Conservation (phyloP, 1,140 invertebrate species). For the Leucophenga varia region DNA sequence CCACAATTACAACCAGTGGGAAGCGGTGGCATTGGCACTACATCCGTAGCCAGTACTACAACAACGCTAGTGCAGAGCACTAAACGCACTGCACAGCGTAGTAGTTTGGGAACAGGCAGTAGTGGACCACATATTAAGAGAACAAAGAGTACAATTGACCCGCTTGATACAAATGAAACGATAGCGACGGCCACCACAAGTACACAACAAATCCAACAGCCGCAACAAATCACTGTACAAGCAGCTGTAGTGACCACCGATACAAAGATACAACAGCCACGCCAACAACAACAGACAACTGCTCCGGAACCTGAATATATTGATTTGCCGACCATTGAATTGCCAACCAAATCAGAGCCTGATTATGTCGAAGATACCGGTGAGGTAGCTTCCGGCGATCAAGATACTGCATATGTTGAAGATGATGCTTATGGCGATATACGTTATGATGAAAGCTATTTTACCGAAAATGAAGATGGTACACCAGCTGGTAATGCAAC, state of each 20-base stretch:
- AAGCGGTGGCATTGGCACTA: conserved; percentile 9
- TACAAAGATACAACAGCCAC: conserved; percentile 22
- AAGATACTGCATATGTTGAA: conserved; percentile 49
- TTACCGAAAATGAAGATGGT: conserved; percentile 55
- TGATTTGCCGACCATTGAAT: conserved; percentile 37
- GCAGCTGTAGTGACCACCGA: conserved; percentile 32
- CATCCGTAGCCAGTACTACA: conserved; percentile 1
- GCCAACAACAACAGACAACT: conserved; percentile 6
- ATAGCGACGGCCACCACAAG: conserved; percentile 4
- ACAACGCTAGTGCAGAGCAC: neutral
- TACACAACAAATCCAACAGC: conserved; percentile 7
- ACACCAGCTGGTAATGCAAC: too few relatives aligned
- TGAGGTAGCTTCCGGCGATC: conserved; percentile 32
- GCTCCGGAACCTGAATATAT: conserved; percentile 15
- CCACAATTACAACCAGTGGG: neutral
- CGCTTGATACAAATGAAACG: conserved; percentile 12
- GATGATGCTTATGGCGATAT: conserved; percentile 55
- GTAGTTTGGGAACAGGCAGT: conserved; percentile 23
- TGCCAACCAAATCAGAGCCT: conserved; percentile 55
- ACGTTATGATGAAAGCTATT: conserved; percentile 55
- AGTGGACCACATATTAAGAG: conserved; percentile 20
- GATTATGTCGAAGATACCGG: conserved; percentile 51
- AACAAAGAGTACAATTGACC: conserved; percentile 22
- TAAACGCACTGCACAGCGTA: conserved; percentile 44
- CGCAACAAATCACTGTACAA: conserved; percentile 50